These are phyloP conservation scores for Hemichromis elongatus DNA, from an alignment of 2,113 vertebrate species.

Conservation along the genomic window DNA sequence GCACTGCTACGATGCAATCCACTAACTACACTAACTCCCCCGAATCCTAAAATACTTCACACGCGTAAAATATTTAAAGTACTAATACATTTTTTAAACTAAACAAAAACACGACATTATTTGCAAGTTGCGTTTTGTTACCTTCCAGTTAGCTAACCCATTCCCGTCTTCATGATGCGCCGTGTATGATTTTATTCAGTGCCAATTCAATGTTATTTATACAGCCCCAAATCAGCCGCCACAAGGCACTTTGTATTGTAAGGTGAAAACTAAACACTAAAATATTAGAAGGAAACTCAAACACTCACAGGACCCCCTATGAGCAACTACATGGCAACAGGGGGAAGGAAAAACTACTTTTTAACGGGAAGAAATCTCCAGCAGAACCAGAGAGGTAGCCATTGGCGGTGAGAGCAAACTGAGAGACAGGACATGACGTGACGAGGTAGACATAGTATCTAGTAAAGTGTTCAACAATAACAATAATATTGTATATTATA, in stretches of 20 bases:
- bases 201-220: too few relatives aligned
- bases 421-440: neutral
- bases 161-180: too few relatives aligned
- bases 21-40: rapidly evolving
- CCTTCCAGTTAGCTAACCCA: too few relatives aligned
- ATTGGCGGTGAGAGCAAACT: neutral
- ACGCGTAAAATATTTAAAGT: neutral
- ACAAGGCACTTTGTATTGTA: too few relatives aligned
- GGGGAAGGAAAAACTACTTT: neutral
- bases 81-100: neutral
- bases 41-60: neutral
- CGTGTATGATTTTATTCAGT: too few relatives aligned
- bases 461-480: neutral
- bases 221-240: too few relatives aligned
- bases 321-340: neutral
- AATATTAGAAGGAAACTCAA: neutral
- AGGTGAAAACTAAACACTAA: neutral
- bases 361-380: neutral
- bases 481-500: neutral
- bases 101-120: neutral
- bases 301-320: neutral
- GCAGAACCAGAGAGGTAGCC: neutral
- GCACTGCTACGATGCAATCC: rapidly evolving
- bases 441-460: neutral
- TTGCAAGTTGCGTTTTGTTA: too few relatives aligned